Evolutionary conservation across 2,888 invertebrate species (phyloP), one percentile per base, ranked within the genome.

Genomic region (Frankliniella intonsa): DNA sequence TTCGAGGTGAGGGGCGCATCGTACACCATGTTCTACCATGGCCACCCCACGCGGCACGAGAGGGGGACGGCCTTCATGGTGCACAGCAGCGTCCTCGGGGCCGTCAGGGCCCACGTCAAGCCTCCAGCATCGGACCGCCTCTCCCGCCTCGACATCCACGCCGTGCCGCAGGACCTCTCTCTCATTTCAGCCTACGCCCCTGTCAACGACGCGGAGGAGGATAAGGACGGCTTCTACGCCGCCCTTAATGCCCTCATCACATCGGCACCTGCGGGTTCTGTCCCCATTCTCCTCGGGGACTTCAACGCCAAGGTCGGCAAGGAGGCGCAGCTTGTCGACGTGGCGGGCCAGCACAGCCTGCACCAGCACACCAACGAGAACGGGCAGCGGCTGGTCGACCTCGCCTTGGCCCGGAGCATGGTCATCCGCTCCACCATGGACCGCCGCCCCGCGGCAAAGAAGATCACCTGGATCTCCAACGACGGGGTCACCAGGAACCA

Each of bases 301-400:
- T 79, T 82, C 38, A 84, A 84, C 38, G 83, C 83, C 14, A 82
- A 83, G 82, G 80, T 83, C 27, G 83, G 84, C 49, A 82, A 80
- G 51, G 84, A 84, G 81, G 69, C 25, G 12, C 50, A 80, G 12
- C 81, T 80, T 69, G 83, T 69, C 22, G 27, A n/a, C 19, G 76
- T 80, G 55, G 80, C 50, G 51, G 83, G 82, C 27, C 69, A 38
- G 25, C 27, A 84, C 22, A 84, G 82, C 80, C 82, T 82, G 65
- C 83, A 84, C 79, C 79, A 81, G 82, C 17, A 17, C 5, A 50
- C 80, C 38, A 83, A 83, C 81, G 82, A 83, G 38, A 83, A 84
- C 79, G 84, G 84, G 12, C 51, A 65, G 49, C 80, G 82, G 50
- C 81, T 84, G 27, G 69, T 82, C 11, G 80, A 62, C 27, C 82